These are phyloP conservation scores for Haliclona indistincta DNA, from an alignment of 37 sponge, comb jelly and placozoan genomes.

Conservation along the genomic window DNA sequence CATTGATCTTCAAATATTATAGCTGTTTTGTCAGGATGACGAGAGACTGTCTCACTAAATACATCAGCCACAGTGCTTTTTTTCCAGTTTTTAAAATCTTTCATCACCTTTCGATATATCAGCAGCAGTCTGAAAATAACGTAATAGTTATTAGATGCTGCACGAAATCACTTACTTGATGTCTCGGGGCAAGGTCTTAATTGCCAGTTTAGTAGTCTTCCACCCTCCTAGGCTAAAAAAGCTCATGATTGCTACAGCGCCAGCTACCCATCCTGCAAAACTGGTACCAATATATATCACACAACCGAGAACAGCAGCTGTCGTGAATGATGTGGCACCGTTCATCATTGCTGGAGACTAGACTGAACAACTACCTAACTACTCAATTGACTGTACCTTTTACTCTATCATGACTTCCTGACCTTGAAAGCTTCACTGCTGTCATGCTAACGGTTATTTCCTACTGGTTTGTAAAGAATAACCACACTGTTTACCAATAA, in stretches of 20 bases:
- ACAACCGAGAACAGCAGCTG: conserved; percentile 4
- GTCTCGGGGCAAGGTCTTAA: conserved; percentile 29
- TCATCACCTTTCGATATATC: too few species aligned
- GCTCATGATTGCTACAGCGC: not conserved
- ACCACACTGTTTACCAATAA: too few species aligned
- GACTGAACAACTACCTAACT: too few species aligned
- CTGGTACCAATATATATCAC: conserved; percentile 1
- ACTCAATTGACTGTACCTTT: too few species aligned
- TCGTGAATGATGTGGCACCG: too few species aligned
- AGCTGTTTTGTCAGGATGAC: conserved; percentile 68
- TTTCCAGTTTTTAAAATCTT: not conserved
- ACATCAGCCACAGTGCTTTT: conserved; percentile 27
- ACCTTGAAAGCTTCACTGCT: too few species aligned
- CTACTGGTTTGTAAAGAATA: too few species aligned
- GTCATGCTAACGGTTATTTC: too few species aligned
- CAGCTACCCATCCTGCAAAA: not conserved
- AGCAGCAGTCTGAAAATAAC: too few species aligned
- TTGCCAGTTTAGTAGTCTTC: not conserved
- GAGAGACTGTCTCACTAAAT: conserved; percentile 36
- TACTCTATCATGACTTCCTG: too few species aligned
- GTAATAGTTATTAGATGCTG: too few species aligned
- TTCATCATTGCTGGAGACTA: too few species aligned
- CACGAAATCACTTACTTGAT: not conserved
- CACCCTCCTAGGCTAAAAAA: conserved; percentile 19
- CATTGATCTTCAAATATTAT: conserved; percentile 61